Percentiles rank a stretch among this genome's conserved stretches.
Evolutionary conservation across 2,113 vertebrate species (phyloP).

Genomic region (Ammodytes dubius): DNA sequence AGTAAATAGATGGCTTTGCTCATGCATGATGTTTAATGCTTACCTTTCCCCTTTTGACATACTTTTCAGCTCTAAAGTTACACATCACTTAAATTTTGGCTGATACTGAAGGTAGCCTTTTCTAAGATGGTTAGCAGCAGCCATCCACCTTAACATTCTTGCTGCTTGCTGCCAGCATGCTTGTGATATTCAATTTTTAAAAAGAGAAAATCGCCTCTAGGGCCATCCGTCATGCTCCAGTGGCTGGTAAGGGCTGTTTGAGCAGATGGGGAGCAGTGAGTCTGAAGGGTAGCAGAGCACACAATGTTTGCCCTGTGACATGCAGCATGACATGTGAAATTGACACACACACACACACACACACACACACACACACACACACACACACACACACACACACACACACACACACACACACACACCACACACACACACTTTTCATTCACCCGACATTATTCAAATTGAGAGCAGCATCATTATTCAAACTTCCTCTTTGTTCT

Average conservation of each 20-base stretch:
- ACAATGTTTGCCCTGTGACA: conserved; percentile 50
- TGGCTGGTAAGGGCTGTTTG: conserved; percentile 22
- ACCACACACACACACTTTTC: neutral
- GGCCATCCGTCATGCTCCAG: conserved; percentile 35
- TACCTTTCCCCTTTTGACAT: neutral
- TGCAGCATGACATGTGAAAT: conserved; percentile 28
- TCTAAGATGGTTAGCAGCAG: neutral
- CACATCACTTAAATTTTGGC: no score
- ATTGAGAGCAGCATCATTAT: conserved; percentile 5
- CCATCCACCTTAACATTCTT: neutral
- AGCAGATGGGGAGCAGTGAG: conserved; percentile 45
- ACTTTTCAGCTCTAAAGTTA: no score
- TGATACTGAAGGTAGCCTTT: no score
- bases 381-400: no score
- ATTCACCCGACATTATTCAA: conserved; percentile 16
- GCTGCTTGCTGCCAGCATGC: conserved; percentile 18
- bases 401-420: no score
- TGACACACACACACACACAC: neutral
- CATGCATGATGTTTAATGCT: neutral
- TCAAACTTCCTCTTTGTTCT: conserved; percentile 1
- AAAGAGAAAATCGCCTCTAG: neutral
- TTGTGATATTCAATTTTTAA: neutral
- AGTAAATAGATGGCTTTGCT: neutral
- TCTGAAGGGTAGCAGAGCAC: conserved; percentile 34
- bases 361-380: no score